A percentile compares a stretch with the other conserved stretches of the same genome.
These are phyloP conservation scores for Charaxes varanes DNA, from an alignment of 1,140 invertebrate genomes.

Conservation along the genomic window DNA sequence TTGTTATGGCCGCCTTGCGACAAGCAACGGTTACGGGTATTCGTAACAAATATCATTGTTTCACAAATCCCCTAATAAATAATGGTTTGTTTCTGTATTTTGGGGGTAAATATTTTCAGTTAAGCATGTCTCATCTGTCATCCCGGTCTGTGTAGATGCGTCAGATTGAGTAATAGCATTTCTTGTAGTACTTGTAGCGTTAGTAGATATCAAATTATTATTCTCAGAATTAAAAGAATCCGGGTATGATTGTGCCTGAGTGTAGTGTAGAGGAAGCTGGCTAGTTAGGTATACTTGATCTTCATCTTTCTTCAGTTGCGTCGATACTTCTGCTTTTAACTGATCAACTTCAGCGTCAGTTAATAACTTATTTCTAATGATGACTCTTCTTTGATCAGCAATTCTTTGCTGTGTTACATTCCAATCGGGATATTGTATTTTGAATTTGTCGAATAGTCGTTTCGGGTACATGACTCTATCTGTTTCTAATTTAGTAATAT, in stretches of 20 bases:
- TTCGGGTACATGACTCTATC: conserved; percentile 7
- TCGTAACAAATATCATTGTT: too few species aligned
- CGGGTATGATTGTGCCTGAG: too few species aligned
- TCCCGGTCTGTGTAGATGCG: not conserved
- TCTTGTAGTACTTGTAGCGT: not conserved
- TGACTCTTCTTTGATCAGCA: conserved; percentile 19
- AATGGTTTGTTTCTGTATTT: too few species aligned
- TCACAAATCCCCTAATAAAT: too few species aligned
- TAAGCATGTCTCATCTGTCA: not conserved
- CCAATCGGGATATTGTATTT: conserved; percentile 5
- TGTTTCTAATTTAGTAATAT: conserved; percentile 16
- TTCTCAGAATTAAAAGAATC: too few species aligned
- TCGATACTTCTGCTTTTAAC: conserved; percentile 13
- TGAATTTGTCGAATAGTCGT: conserved; percentile 5
- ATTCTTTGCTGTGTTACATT: conserved; percentile 12
- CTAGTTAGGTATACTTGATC: not conserved
- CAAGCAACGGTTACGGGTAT: too few species aligned
- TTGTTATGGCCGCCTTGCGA: too few species aligned
- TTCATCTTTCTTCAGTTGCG: not conserved
- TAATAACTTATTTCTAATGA: conserved; percentile 16
- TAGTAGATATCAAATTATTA: too few species aligned
- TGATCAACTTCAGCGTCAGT: conserved; percentile 4
- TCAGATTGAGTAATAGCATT: not conserved
- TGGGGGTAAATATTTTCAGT: not conserved
- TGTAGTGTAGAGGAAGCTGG: too few species aligned